These are phyloP conservation scores for Coenobita brevimanus DNA, from an alignment of 1,140 invertebrate genomes.

Conservation along the genomic window DNA sequence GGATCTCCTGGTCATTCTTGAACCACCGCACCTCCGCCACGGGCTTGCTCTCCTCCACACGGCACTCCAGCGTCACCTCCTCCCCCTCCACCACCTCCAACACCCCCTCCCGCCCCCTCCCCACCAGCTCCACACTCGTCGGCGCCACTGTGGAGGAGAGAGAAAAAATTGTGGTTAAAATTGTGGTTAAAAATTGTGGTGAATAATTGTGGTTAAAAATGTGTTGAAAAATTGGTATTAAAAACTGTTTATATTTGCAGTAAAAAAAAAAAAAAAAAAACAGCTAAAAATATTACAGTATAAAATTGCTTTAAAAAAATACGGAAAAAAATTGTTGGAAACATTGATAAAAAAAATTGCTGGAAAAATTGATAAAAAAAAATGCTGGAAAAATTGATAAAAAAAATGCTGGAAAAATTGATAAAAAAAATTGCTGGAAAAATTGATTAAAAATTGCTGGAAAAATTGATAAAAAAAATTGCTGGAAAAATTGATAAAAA, in stretches of 20 bases:
- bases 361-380: no score
- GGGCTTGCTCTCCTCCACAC: slow-evolving; percentile 89
- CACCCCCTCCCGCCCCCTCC: slow-evolving; percentile 19
- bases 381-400: background rate
- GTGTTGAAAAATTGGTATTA: no score
- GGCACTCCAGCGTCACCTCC: slow-evolving; percentile 85
- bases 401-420: background rate
- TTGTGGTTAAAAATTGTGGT: no score
- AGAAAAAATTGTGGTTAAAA: background rate
- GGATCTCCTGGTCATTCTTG: slow-evolving; percentile 86
- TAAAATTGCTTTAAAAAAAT: background rate
- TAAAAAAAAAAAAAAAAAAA: background rate
- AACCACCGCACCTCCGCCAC: slow-evolving; percentile 92
- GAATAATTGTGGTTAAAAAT: no score
- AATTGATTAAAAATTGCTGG: background rate
- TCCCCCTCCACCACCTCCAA: slow-evolving; percentile 83
- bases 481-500: no score
- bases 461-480: background rate
- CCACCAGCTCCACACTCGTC: slow-evolving; percentile 35
- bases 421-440: no score
- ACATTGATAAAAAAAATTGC: background rate
- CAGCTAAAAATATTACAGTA: no score
- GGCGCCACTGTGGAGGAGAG: slow-evolving; percentile 43
- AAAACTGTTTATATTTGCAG: no score
- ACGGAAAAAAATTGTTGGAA: background rate